Percentiles rank a stretch among this genome's conserved stretches.
Conservation (phyloP, 2,113 vertebrate genomes). For the Lepisosteus oculatus region DNA sequence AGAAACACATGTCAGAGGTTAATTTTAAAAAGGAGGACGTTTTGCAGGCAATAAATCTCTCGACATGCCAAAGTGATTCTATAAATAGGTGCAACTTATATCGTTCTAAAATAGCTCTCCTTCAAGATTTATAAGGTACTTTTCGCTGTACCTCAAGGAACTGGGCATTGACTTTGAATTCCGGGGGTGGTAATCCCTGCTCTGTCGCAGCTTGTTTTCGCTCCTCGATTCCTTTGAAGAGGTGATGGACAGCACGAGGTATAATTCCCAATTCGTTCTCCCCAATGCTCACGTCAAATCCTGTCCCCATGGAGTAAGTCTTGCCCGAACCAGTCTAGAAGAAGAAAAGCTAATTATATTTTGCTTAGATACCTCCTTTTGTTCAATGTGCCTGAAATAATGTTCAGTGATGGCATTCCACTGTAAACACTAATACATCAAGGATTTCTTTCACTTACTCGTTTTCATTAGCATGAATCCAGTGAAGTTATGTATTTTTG, state of each 20-base stretch:
- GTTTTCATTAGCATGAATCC: too few relatives aligned
- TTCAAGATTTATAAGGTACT: neutral
- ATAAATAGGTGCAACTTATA: slow-evolving; percentile 7
- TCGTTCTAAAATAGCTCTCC: neutral
- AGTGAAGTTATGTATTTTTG: too few relatives aligned
- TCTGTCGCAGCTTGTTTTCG: slow-evolving; percentile 76
- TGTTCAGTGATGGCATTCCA: too few relatives aligned
- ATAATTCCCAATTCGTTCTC: slow-evolving; percentile 95
- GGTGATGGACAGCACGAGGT: slow-evolving; percentile 85
- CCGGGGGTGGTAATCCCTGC: slow-evolving; percentile 83
- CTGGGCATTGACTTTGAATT: slow-evolving; percentile 97
- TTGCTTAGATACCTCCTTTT: too few relatives aligned
- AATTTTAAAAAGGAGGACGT: slow-evolving; percentile 44
- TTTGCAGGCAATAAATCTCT: slow-evolving; percentile 37
- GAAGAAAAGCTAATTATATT: slow-evolving; percentile 18
- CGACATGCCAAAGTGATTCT: neutral
- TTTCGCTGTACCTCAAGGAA: slow-evolving; percentile 83
- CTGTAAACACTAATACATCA: too few relatives aligned
- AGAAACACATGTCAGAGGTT: slow-evolving; percentile 36
- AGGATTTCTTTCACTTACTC: too few relatives aligned
- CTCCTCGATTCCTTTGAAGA: slow-evolving; percentile 89
- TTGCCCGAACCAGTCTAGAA: slow-evolving; percentile 93
- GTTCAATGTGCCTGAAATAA: too few relatives aligned
- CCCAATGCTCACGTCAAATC: slow-evolving; percentile 87
- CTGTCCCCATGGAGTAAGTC: slow-evolving; percentile 97